Percentiles rank a stretch among this genome's conserved stretches.
phyloP scores from a whole-genome alignment of 2,797 vertebrate genomes.

The Coluber constrictor region DNA sequence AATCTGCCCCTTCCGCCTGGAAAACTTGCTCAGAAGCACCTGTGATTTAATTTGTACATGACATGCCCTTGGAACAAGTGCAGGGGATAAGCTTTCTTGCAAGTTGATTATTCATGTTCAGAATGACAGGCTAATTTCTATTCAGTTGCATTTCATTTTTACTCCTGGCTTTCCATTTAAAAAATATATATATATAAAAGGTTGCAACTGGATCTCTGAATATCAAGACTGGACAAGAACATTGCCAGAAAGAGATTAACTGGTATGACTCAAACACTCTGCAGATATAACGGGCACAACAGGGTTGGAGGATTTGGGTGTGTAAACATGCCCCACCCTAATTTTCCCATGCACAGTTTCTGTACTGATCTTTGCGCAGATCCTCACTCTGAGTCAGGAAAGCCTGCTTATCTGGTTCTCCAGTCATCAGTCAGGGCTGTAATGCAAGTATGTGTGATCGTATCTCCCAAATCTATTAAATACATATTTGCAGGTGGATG shows the following conservation, averaged over 20 bases:
- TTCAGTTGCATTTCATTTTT: neutral
- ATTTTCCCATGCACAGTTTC: neutral
- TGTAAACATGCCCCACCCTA: neutral
- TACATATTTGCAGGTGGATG: neutral
- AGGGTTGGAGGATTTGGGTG: neutral
- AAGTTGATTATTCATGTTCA: neutral
- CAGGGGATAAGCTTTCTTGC: neutral
- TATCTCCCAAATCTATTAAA: neutral
- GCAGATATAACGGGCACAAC: neutral
- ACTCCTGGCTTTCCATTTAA: neutral
- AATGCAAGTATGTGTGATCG: neutral
- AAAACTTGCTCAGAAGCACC: neutral
- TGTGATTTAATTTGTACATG: neutral
- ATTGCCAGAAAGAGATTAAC: neutral
- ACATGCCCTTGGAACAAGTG: neutral
- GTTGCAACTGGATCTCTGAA: neutral
- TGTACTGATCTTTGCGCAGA: neutral
- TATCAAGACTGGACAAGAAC: neutral
- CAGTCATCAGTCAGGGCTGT: neutral
- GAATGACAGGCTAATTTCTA: neutral
- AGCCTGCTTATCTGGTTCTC: neutral
- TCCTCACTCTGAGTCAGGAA: neutral
- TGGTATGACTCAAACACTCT: neutral
- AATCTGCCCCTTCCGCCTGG: neutral
- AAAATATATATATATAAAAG: neutral